Base-by-base conservation (phyloP, 2,113 vertebrate species). In the Syngnathus floridae region DNA sequence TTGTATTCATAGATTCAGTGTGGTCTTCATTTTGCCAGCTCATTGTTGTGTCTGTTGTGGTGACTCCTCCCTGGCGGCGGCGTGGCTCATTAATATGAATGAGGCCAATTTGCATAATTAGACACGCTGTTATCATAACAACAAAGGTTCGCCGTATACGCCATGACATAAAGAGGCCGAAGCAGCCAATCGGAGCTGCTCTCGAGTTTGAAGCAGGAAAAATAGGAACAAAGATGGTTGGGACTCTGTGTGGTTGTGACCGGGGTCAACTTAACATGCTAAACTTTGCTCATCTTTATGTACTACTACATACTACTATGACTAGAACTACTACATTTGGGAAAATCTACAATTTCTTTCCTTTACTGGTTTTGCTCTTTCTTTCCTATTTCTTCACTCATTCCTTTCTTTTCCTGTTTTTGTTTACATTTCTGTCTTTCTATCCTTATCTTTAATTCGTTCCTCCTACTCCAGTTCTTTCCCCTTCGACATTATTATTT, bases 41-140 rank as follows among this genome's bases (percentile, higher is more conserved):
- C 86, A 89, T 84, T 89, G 87, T 87, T 87, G 84, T 86, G 87
- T 87, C 86, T 89, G 86, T 73, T 66, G 76, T 74, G 84, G 78
- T 26, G 48, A 73, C 83, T 75, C 86, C 84, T 82, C 83, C 87
- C 83, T 71, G 81, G 81, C 74, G 81, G 85, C 81, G 11, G 55
- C 40, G 40, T 62, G 48, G 46, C 70, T 86, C 84, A 89, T 89
- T 62, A 71, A 89, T 89, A 89, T 89, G 78, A 84, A 89, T 82
- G 62, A 3, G 0, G 1, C 0, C 0, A 4, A 86, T 85, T 71
- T 83, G 36, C 86, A 87, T 89, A 83, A 89, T 81, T 49, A 83
- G 71, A 83, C 79, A 79, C 76, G 49, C 73, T n/a, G 79, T 83
- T 87, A 83, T 86, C 73, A 80, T 83, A 76, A 82, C 80, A 84